These are phyloP conservation scores for Scytalopus superciliaris DNA, from an alignment of 2,113 vertebrate genomes.

Conservation along the genomic window DNA sequence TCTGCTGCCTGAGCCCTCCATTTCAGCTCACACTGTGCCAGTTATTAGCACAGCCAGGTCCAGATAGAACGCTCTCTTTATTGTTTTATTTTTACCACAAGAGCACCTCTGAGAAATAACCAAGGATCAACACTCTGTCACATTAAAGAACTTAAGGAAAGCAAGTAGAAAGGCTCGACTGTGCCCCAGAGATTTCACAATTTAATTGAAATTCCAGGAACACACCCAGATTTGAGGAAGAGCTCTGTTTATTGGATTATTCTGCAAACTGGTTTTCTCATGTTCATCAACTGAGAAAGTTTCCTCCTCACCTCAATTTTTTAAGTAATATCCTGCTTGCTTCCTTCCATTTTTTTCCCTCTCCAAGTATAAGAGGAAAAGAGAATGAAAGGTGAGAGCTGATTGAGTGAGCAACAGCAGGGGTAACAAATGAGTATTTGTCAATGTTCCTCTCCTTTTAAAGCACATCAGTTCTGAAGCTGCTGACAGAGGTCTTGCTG, in stretches of 20 bases:
- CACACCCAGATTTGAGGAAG: not conserved
- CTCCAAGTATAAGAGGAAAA: not conserved
- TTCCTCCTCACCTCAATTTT: not conserved
- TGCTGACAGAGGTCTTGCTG: constrained; percentile 40
- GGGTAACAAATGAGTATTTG: constrained; percentile 34
- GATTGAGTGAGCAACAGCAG: not conserved
- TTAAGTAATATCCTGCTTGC: not conserved
- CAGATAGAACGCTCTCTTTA: not conserved
- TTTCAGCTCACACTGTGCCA: not conserved
- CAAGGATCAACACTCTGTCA: constrained; percentile 20
- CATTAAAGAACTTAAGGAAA: not conserved
- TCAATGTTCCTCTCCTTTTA: constrained; percentile 3
- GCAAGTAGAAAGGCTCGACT: not conserved
- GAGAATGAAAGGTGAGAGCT: not conserved
- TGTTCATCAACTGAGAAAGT: not conserved
- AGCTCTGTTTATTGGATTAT: not conserved
- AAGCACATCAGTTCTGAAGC: constrained; percentile 21
- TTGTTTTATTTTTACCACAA: constrained; percentile 27
- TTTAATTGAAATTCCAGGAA: constrained; percentile 42
- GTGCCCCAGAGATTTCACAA: not conserved
- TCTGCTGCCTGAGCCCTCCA: not conserved
- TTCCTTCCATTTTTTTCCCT: not conserved
- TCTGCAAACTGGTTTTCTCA: not conserved
- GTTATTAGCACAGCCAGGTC: not conserved
- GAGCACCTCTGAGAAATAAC: constrained; percentile 48